Evolutionary conservation across 1,140 invertebrate genomes (phyloP).

Genomic region (Atta cephalotes): DNA sequence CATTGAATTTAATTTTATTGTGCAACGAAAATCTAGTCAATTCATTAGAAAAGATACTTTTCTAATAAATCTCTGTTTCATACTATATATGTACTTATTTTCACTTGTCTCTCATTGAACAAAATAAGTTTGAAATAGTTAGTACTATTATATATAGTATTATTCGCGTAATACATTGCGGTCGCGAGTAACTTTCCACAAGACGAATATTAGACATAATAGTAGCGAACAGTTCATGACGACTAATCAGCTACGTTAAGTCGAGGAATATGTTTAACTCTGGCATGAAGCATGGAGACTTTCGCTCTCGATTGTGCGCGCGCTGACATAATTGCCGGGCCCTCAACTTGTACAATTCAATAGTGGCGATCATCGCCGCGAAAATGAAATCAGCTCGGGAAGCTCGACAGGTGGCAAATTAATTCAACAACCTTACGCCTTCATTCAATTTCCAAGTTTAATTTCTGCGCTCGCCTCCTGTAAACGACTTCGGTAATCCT

Average conservation of each 20-base stretch:
- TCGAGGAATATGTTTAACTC: conserved; percentile 55
- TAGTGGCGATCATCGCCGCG: conserved; percentile 53
- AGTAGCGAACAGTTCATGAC: conserved; percentile 21
- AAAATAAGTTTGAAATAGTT: conserved; percentile 1
- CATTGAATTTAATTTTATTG: not conserved
- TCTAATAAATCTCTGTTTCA: not conserved
- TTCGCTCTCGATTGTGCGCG: conserved; percentile 47
- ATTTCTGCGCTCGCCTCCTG: conserved; percentile 57
- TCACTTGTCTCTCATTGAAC: not conserved
- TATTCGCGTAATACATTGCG: not conserved
- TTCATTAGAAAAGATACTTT: not conserved
- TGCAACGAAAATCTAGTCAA: not conserved
- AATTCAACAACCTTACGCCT: conserved; percentile 58
- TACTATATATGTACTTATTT: not conserved
- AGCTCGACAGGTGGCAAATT: conserved; percentile 67
- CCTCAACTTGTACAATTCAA: conserved; percentile 53
- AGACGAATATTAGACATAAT: conserved; percentile 21
- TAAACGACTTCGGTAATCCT: conserved; percentile 63
- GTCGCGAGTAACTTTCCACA: conserved; percentile 22
- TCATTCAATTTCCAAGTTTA: conserved; percentile 68
- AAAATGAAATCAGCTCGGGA: conserved; percentile 48
- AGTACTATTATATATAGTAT: not conserved
- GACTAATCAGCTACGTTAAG: conserved; percentile 48
- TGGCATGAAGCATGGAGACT: conserved; percentile 33
- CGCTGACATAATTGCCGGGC: conserved; percentile 26